Base-by-base conservation (phyloP, 2,888 invertebrate species). In the Tachina fera region DNA sequence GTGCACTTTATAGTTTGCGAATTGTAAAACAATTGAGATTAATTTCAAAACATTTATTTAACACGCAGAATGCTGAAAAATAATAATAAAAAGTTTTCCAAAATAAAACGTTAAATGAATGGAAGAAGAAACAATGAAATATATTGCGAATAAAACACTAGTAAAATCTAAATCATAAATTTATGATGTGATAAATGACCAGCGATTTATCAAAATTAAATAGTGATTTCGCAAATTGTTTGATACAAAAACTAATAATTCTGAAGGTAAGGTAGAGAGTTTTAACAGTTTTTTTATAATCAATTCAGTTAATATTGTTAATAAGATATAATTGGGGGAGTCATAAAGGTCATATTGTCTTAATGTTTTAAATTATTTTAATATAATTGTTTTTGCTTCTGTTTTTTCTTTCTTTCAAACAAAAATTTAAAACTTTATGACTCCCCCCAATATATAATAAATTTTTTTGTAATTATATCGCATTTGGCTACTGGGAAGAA, bases 21-120 rank as follows among this genome's bases (percentile, higher is more conserved):
- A 86, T 83, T 86, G 86, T 76, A 80, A 86, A 83, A 83, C 86
- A 86, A 86, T 86, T 86, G 79, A 83, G 86, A 86, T 86, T 86
- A 86, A 86, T 86, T 65, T 75, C 45, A 72, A 72, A 83, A 56
- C 79, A 86, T 86, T 86, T 83, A 86, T 86, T 83, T 45, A 68
- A 75, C 43, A 70, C 75, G 49, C 61, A 65, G 47, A 79, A 65
- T n/a, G 71, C 19, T 45, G 49, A 67, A 71, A 78, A 76, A 63
- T 13, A n/a, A 49, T 43, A 72, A 83, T 31, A 31, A 19, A 51
- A 13, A 53, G 58, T 65, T 49, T 9, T 45, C n/a, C 43, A 51
- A 65, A 72, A 47, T 60, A 41, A 22, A 61, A 22, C 13, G 51
- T n/a, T 56, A 65, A 58, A 0, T 13, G 6, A 49, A 60, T 39